phyloP scores from a whole-genome alignment of 1,140 invertebrate genomes.

The Atta texana region DNA sequence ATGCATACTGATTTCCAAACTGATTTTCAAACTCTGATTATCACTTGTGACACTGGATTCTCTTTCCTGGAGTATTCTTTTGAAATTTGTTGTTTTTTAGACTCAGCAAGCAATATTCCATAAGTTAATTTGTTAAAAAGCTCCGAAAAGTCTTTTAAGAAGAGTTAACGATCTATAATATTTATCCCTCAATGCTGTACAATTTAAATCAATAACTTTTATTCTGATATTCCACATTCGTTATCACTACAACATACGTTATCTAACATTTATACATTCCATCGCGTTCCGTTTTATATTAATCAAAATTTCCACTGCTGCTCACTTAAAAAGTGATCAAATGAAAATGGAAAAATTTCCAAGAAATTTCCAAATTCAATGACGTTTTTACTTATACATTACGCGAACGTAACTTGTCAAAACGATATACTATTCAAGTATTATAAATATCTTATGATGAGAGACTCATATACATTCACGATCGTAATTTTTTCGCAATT shows the following conservation, averaged over 20 bases:
- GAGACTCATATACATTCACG: background rate
- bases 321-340: background rate
- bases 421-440: background rate
- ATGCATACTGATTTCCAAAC: no score
- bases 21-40: no score
- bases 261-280: background rate
- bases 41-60: no score
- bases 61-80: no score
- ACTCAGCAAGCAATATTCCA: no score
- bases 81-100: no score
- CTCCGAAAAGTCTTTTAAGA: no score
- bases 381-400: background rate
- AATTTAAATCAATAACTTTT: background rate
- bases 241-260: no score
- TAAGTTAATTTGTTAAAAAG: no score
- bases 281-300: background rate
- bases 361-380: background rate
- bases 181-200: background rate
- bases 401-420: background rate
- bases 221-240: background rate
- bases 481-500: constrained; percentile 48
- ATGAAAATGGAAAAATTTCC: background rate
- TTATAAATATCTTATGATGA: background rate
- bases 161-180: background rate
- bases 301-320: background rate